phyloP scores from a whole-genome alignment of 2,888 invertebrate species.

The Acleris literana region DNA sequence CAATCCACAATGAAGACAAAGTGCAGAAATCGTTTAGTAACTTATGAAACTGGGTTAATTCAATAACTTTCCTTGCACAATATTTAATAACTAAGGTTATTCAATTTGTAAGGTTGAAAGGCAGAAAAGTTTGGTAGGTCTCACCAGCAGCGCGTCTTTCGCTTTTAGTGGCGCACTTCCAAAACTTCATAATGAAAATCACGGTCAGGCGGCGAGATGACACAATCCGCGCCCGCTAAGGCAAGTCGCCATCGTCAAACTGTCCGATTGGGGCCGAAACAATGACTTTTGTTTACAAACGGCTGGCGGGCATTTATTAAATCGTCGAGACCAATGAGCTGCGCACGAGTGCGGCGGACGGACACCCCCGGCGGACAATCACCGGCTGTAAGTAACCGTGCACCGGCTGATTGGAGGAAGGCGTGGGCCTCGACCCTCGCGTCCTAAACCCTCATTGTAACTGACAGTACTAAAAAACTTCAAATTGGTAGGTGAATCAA shows the following conservation, averaged over 20 bases:
- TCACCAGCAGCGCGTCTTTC: slow-evolving; percentile 64
- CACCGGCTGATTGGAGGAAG: slow-evolving; percentile 58
- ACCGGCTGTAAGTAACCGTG: slow-evolving; percentile 52
- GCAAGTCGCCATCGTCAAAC: slow-evolving; percentile 71
- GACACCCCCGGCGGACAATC: slow-evolving; percentile 65
- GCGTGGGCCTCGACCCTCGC: slow-evolving; percentile 70
- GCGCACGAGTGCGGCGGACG: slow-evolving; percentile 66
- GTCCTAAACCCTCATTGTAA: slow-evolving; percentile 39
- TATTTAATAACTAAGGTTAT: slow-evolving; percentile 6
- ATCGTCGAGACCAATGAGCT: slow-evolving; percentile 69
- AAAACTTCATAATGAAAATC: slow-evolving; percentile 70
- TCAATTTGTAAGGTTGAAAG: no score
- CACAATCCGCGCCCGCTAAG: slow-evolving; percentile 66
- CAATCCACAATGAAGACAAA: slow-evolving; percentile 52
- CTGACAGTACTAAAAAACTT: slow-evolving; percentile 36
- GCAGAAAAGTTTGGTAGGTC: slow-evolving; percentile 34
- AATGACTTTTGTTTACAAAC: slow-evolving; percentile 82
- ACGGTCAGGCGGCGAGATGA: slow-evolving; percentile 54
- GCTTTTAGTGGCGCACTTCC: slow-evolving; percentile 71
- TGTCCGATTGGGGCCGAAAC: slow-evolving; percentile 74
- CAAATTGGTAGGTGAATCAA: slow-evolving; percentile 8
- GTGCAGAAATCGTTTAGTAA: slow-evolving; percentile 50
- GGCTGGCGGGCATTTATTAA: slow-evolving; percentile 71
- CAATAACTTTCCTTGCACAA: slow-evolving; percentile 42
- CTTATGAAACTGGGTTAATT: slow-evolving; percentile 51